Conservation (phyloP, 2,888 invertebrate species). For the Leucozona laternaria region DNA sequence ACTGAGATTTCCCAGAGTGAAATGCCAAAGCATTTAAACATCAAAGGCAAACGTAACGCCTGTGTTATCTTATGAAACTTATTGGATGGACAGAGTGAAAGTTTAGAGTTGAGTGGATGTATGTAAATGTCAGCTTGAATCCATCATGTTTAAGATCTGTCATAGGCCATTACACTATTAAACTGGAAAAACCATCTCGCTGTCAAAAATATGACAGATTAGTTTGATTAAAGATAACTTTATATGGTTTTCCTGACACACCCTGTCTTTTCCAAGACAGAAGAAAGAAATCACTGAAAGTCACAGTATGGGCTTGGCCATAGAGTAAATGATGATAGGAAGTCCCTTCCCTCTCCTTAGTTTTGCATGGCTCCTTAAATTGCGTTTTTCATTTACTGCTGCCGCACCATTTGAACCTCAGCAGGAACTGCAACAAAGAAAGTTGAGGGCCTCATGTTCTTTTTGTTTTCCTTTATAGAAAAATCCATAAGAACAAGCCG, state of each 20-base stretch:
- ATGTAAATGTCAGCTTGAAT: neutral
- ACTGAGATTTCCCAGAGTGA: no score
- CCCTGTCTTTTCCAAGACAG: conserved; percentile 34
- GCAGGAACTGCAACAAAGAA: conserved; percentile 65
- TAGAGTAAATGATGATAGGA: conserved; percentile 30
- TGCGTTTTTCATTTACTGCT: conserved; percentile 27
- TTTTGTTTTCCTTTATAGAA: conserved; percentile 17
- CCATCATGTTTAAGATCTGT: conserved; percentile 6
- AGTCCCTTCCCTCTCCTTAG: conserved; percentile 2
- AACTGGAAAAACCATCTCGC: neutral
- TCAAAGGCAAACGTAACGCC: neutral
- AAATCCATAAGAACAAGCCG: conserved; percentile 24
- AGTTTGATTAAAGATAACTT: conserved; percentile 6
- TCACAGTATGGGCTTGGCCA: conserved; percentile 46
- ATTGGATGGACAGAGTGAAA: neutral
- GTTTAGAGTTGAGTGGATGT: neutral
- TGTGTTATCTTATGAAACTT: neutral
- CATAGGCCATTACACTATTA: neutral
- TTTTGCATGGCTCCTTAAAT: conserved; percentile 61
- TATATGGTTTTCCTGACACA: conserved; percentile 25
- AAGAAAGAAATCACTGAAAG: conserved; percentile 37
- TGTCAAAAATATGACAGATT: conserved; percentile 14
- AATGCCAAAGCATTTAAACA: no score
- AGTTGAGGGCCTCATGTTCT: conserved; percentile 37
- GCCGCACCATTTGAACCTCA: conserved; percentile 7